Conservation (phyloP, 1,140 invertebrate genomes). For the Papilio dardanus region DNA sequence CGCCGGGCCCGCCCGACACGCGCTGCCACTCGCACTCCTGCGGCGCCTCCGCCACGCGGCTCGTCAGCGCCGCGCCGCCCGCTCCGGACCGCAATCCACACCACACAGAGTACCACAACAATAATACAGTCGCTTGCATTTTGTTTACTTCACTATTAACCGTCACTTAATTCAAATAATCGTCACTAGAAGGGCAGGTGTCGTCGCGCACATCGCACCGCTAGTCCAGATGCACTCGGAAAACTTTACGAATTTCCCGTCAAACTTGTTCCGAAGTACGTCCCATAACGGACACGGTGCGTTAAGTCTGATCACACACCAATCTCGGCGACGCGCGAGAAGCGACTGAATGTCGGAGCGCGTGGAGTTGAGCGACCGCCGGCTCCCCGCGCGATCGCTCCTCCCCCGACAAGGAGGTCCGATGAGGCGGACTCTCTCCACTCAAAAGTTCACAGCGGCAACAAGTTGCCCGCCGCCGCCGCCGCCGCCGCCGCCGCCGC, state of each 20-base stretch:
- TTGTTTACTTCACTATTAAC: slow-evolving; percentile 67
- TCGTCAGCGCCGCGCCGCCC: slow-evolving; percentile 71
- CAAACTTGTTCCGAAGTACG: slow-evolving; percentile 80
- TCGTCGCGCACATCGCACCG: slow-evolving; percentile 73
- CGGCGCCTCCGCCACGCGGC: slow-evolving; percentile 83
- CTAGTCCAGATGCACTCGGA: slow-evolving; percentile 69
- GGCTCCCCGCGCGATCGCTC: slow-evolving; percentile 72
- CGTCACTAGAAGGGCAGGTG: slow-evolving; percentile 65
- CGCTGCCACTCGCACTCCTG: slow-evolving; percentile 87
- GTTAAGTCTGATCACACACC: slow-evolving; percentile 48
- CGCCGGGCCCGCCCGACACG: slow-evolving; percentile 80
- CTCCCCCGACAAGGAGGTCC: slow-evolving; percentile 70
- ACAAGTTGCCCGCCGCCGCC: slow-evolving; percentile 80
- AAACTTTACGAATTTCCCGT: slow-evolving; percentile 79
- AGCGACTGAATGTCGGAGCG: slow-evolving; percentile 72
- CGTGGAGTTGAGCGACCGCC: slow-evolving; percentile 68
- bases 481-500: no score
- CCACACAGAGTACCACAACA: slow-evolving; percentile 67
- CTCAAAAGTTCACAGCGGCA: slow-evolving; percentile 78
- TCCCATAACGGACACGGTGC: slow-evolving; percentile 71
- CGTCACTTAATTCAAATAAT: slow-evolving; percentile 72
- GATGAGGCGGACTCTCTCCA: slow-evolving; percentile 61
- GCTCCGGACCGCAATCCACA: slow-evolving; percentile 65
- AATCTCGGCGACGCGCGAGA: slow-evolving; percentile 54
- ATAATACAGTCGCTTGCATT: slow-evolving; percentile 77